Percentiles rank a stretch among this genome's conserved stretches.
Evolutionary conservation across 1,140 invertebrate species (phyloP).

Genomic region (Drosophila jambulina): DNA sequence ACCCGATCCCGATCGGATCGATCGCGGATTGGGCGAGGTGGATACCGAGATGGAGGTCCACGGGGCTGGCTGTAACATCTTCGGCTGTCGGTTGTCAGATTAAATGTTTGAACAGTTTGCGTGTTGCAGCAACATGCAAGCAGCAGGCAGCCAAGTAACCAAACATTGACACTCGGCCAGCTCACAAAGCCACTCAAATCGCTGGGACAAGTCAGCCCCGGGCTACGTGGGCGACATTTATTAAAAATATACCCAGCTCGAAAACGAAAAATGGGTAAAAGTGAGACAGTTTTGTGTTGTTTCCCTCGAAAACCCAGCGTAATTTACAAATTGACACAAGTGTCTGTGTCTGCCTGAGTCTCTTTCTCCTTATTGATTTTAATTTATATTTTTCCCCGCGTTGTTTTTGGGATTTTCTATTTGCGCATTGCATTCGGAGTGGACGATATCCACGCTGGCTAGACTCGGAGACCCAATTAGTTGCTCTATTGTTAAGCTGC

Average conservation of each 20-base stretch:
- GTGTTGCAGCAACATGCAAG: conserved; percentile 66
- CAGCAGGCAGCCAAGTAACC: conserved; percentile 38
- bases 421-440: conserved; percentile 72
- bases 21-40: conserved; percentile 27
- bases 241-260: conserved; percentile 25
- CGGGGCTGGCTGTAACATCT: conserved; percentile 62
- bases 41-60: conserved; percentile 5
- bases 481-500: conserved; percentile 69
- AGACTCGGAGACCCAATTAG: conserved; percentile 71
- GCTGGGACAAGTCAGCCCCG: conserved; percentile 24
- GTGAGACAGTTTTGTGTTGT: conserved; percentile 59
- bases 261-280: conserved; percentile 23
- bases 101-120: conserved; percentile 82
- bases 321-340: conserved; percentile 79
- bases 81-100: conserved; percentile 65
- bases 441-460: conserved; percentile 47
- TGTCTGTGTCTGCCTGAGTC: conserved; percentile 49
- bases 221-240: conserved; percentile 74
- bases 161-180: conserved; percentile 65
- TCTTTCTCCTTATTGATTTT: conserved; percentile 54
- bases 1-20: conserved; percentile 12
- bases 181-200: conserved; percentile 53
- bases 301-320: conserved; percentile 65
- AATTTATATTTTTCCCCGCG: conserved; percentile 22
- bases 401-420: conserved; percentile 77